Evolutionary conservation across 2,797 vertebrate genomes (phyloP), one percentile per base, ranked within the genome.

Genomic region (Numenius phaeopus): DNA sequence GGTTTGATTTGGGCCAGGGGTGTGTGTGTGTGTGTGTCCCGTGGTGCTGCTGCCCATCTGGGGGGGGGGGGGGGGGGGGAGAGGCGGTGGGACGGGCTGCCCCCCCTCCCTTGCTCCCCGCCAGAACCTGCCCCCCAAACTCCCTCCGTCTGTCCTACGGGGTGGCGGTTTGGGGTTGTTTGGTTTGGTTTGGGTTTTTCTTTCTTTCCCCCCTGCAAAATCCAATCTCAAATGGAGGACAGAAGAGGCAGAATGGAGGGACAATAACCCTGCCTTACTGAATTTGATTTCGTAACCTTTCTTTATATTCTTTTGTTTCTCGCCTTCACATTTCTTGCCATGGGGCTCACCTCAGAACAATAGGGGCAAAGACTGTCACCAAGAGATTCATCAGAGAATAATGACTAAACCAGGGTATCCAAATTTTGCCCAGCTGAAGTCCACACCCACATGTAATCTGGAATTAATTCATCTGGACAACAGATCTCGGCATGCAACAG

Each of bases 251-350:
- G 95, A 83, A 82, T 11, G 75, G 83, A 85, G 85, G 87, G 92
- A 96, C 94, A 95, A 92, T 95, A 91, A 87, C 92, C 84, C 97
- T 93, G 92, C 95, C 94, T 89, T 37, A 55, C 89, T 88, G 91
- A 87, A 42, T 82, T 52, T 62, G 92, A 92, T 97, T 97, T 97
- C 95, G 86, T 95, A 96, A 97, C 95, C 91, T 97, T 97, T 93
- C 95, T 97, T 97, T 97, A 87, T 97, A 93, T 96, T 76, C 96
- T 89, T 96, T 97, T 97, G 94, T 97, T 94, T 96, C 91, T 96
- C 47, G 95, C 94, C 94, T 93, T 97, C 95, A 55, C 92, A 85
- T 96, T 97, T 94, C 79, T 97, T 95, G 97, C 97, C 94, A 93
- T 27, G 88, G 96, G 97, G 95, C 95, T 97, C 91, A 96, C 96